Base-by-base conservation (phyloP, 2,113 vertebrate genomes). In the Otus sunia region DNA sequence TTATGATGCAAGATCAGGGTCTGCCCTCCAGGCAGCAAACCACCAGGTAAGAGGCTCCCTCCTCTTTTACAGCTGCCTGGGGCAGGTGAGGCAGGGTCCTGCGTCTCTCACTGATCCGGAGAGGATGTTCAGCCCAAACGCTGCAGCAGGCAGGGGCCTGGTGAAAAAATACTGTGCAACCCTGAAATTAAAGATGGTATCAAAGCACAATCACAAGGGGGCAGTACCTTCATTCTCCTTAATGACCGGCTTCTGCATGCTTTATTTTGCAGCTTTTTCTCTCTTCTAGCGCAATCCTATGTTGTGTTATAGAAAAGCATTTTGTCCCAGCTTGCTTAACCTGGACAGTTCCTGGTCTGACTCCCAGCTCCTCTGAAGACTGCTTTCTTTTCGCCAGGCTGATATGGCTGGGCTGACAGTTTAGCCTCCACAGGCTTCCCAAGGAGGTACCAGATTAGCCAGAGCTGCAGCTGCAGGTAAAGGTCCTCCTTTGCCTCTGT, bases 201-300 rank as follows among this genome's bases (percentile, higher is more conserved):
- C 55, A 71, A 71, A 88, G 56, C 86, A 90, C 43, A 73, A 96
- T 95, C 95, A 96, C 95, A 85, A 96, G 94, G 73, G 92, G 96
- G 95, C 94, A 94, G 93, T 96, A 83, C 92, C 76, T 96, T 75
- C 90, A 94, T 92, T 92, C 79, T 84, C 64, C 43, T 91, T 41
- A 93, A 88, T 58, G 77, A 68, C 20, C 0, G 0, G 27, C 22
- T 81, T 59, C 84, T 21, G 19, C 26, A 1, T 4, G 37, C 41
- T 89, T 83, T 45, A 59, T 53, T 74, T 66, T 74, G 74, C 58
- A 92, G 63, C n/a, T 55, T 83, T 79, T 76, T 47, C 50, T 41
- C 34, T 86, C 60, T 50, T 55, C 41, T 49, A 36, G 32, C 13
- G 17, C 41, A 47, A 82, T 37, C 6, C 34, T 58, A 15, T 3